These are phyloP conservation scores for Ophion ventricosus DNA, from an alignment of 2,888 invertebrate species.

Conservation along the genomic window DNA sequence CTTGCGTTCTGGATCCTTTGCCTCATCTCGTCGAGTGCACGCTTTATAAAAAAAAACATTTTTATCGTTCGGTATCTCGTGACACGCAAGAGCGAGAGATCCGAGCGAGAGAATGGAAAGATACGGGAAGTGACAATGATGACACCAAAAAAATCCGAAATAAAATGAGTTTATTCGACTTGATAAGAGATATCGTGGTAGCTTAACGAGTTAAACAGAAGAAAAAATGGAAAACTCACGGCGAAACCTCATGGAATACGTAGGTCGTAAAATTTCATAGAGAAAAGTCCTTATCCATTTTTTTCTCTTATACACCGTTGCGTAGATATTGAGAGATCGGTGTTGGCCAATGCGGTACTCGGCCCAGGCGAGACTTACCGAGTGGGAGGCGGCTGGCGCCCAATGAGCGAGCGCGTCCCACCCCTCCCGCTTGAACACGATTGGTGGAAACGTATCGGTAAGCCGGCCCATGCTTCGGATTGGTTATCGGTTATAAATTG, in stretches of 20 bases:
- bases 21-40: not conserved
- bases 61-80: constrained; percentile 13
- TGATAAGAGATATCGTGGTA: not conserved
- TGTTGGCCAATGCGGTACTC: not conserved
- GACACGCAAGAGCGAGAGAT: constrained; percentile 6
- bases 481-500: not conserved
- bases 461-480: not conserved
- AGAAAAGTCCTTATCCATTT: constrained; percentile 10
- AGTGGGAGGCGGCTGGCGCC: not conserved
- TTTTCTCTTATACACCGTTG: not conserved
- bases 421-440: not conserved
- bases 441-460: not conserved
- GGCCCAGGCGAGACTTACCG: not conserved
- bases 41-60: constrained; percentile 24
- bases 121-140: not conserved
- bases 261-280: not conserved
- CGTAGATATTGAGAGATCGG: not conserved
- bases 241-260: not conserved
- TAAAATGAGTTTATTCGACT: not conserved
- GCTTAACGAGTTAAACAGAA: not conserved
- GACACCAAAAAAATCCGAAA: not conserved
- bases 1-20: constrained; percentile 16
- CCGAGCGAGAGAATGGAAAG: not conserved
- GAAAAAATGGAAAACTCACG: not conserved
- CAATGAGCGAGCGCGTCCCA: not conserved